A percentile compares a stretch with the other conserved stretches of the same genome.
Evolutionary conservation across 2,113 vertebrate species (phyloP).

Genomic region (Apodemus speciosus): DNA sequence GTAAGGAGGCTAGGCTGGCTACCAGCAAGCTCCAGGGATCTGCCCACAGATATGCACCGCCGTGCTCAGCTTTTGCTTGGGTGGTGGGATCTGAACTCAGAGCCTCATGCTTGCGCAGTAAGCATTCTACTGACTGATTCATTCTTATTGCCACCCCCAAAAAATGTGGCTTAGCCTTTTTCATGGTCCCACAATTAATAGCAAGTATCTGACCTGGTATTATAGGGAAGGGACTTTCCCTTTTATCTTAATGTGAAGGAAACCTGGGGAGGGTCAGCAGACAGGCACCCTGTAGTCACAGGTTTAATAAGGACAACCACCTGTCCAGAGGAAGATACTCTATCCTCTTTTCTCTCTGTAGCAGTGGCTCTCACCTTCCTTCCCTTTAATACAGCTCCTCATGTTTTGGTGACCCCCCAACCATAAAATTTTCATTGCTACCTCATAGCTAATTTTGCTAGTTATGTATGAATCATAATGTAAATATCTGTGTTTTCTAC

Average conservation of each 20-base stretch:
- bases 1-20: not conserved
- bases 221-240: not conserved
- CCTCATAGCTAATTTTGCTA: too few species aligned
- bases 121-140: not conserved
- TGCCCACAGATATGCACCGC: not conserved
- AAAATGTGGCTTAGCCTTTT: not conserved
- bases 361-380: not conserved
- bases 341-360: not conserved
- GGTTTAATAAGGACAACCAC: not conserved
- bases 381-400: not conserved
- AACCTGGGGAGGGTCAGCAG: not conserved
- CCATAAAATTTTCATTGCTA: not conserved
- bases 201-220: conserved; percentile 28
- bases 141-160: not conserved
- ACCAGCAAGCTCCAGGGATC: not conserved
- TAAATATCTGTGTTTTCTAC: not conserved
- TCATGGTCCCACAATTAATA: not conserved
- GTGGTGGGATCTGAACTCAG: not conserved
- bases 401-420: not conserved
- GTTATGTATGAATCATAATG: not conserved
- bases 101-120: too few species aligned
- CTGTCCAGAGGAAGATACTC: not conserved
- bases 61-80: not conserved
- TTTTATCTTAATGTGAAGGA: not conserved
- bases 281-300: not conserved